Evolutionary conservation across 2,888 invertebrate genomes (phyloP), one percentile per base, ranked within the genome.

Genomic region (Reticulitermes lucifugus): DNA sequence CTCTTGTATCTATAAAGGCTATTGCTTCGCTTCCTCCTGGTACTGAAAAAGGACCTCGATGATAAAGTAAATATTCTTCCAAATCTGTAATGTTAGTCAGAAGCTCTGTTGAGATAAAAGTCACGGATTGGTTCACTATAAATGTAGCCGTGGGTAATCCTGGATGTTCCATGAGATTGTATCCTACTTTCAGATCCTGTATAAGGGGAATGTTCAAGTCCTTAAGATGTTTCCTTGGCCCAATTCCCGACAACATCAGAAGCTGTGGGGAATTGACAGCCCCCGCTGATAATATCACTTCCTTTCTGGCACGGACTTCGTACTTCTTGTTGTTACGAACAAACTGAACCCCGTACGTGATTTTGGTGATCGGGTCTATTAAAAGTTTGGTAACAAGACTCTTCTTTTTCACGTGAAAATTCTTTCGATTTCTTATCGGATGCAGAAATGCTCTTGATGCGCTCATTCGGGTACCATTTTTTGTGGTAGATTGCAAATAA

Each of bases 121-220:
- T 7, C 5, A 95, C 91, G 6, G 93, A 93, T 86, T 94, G 93
- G 88, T 96, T 96, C 1, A 96, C 94, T 82, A 95, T 91, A 89
- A 96, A 96, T 0, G 94, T 94, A 83, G 96, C 91, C 5, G 95
- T 94, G 3, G 94, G 94, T 87, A 96, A 93, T 0, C 95, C 95
- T 25, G 96, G 92, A 89, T 97, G 97, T 90, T 97, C 97, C 90
- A 96, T 96, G 0, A 97, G 92, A 90, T 97, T 97, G 88, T 94
- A 93, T 14, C 97, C 97, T 0, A 97, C 97, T 2, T 94, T 94
- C 2, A 96, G 92, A 89, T 97, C 93, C 87, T 93, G 92, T 60
- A 96, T 89, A 2, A 95, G 92, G 0, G 92, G 90, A 83, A 97
- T 95, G 35, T 92, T 92, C 2, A 94, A 89, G 5, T 93, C 90